Evolutionary conservation across 2,888 invertebrate species (phyloP).

Genomic region (Hirtodrosophila histrioides): DNA sequence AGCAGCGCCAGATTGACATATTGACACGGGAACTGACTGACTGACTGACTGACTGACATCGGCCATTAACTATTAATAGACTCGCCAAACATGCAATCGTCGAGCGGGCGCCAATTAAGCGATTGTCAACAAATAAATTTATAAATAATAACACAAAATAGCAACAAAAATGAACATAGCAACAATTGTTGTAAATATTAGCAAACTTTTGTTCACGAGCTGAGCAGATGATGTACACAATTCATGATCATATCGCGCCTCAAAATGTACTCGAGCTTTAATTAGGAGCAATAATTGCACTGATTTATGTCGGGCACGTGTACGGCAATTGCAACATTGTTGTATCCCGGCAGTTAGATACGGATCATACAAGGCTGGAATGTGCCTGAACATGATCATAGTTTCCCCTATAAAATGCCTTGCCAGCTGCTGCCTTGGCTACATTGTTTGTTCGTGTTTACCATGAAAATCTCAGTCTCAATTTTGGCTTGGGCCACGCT

Average conservation of each 20-base stretch:
- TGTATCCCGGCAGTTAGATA: conserved; percentile 3
- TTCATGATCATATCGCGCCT: conserved; percentile 21
- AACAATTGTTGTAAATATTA: conserved; percentile 10
- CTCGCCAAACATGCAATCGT: conserved; percentile 45
- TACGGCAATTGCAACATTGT: neutral
- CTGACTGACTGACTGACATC: conserved; percentile 21
- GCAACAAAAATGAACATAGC: conserved; percentile 4
- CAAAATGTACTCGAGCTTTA: conserved; percentile 19
- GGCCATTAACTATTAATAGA: conserved; percentile 45
- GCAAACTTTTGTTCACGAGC: conserved; percentile 27
- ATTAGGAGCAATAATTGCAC: conserved; percentile 16
- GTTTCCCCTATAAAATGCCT: conserved; percentile 32
- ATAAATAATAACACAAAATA: conserved; percentile 34
- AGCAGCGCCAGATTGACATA: conserved; percentile 32
- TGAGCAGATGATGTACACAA: conserved; percentile 14
- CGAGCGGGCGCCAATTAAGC: conserved; percentile 56
- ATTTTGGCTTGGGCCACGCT: conserved; percentile 15
- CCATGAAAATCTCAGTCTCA: conserved; percentile 30
- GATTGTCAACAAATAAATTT: conserved; percentile 64
- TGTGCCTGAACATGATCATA: neutral
- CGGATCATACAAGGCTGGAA: neutral
- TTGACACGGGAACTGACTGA: conserved; percentile 16
- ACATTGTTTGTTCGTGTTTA: conserved; percentile 5
- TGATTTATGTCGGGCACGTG: conserved; percentile 7
- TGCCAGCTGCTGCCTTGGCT: neutral